These are phyloP conservation scores for Macrotis lagotis DNA, from an alignment of 2,113 vertebrate species.

Conservation along the genomic window DNA sequence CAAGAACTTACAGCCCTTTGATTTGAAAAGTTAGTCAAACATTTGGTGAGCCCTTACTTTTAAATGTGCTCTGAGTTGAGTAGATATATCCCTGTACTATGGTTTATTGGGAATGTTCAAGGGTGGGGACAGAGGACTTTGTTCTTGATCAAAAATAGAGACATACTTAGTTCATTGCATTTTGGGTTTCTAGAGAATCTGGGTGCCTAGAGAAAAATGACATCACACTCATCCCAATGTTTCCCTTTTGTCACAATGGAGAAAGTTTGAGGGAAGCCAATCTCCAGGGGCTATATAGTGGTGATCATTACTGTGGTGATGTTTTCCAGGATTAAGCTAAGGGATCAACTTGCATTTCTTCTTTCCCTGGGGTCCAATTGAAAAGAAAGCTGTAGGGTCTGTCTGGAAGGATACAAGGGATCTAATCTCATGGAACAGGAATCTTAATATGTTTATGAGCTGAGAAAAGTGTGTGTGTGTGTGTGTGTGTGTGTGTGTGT, in stretches of 20 bases:
- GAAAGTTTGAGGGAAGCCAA: neutral
- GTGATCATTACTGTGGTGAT: neutral
- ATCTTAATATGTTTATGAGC: neutral
- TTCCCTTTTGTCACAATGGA: neutral
- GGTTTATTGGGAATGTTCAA: neutral
- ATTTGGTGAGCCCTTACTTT: neutral
- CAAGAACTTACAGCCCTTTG: neutral
- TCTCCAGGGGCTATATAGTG: neutral
- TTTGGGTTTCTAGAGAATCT: neutral
- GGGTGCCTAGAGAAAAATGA: neutral
- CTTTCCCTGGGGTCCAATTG: neutral
- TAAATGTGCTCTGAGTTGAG: neutral
- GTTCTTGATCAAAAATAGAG: neutral
- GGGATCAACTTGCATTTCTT: neutral
- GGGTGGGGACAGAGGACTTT: neutral
- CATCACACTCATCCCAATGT: neutral
- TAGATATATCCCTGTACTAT: neutral
- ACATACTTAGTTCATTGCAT: neutral
- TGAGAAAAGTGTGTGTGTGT: neutral
- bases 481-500: neutral
- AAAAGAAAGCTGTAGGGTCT: neutral
- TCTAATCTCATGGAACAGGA: neutral
- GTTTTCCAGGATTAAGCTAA: neutral
- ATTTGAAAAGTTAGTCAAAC: neutral
- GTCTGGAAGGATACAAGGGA: neutral